Base-by-base conservation (phyloP, 2,888 invertebrate genomes). In the Drosophila phalerata region DNA sequence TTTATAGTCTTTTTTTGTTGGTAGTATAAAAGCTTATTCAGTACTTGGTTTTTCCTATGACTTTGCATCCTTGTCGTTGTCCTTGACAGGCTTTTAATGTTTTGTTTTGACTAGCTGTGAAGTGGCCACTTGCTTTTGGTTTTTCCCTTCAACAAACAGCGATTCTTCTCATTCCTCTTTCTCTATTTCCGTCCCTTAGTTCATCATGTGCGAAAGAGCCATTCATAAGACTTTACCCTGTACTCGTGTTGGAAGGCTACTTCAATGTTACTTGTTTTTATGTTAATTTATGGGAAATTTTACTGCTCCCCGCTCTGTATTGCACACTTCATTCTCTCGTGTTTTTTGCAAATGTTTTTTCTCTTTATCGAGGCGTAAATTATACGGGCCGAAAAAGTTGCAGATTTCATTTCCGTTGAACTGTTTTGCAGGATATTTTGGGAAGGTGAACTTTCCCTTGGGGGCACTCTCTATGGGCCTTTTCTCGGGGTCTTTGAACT, bases 341-440 rank as follows among this genome's bases (percentile, higher is more conserved):
- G 76, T 65, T 47, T 61, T 55, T 65, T 62, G 74, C 77, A 69
- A 76, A 77, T 83, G 67, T 85, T 75, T 75, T 66, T 58, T 49
- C 15, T 25, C 19, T 55, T 30, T 52, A 38, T 17, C 37, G 30
- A 15, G 13, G 38, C 57, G 52, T 55, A 71, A 75, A 55, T 62
- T 71, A 60, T 64, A 48, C 63, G 70, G 42, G 13, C 37, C 53
- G 0, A 34, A 66, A 72, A 77, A 67, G 61, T 75, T 77, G 76
- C 76, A 77, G 68, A 70, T 86, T 84, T 69, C 77, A 81, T 84
- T 86, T 83, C 85, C 83, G 85, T 56, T 77, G 69, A 79, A 77
- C 84, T 84, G 72, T 84, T 81, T 85, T 65, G 43, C 64, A 76
- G 75, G 69, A 73, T 72, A 51, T 25, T 22, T 17, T n/a, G 28